phyloP scores from a whole-genome alignment of 2,888 invertebrate genomes.

The Eupithecia pulchellata region DNA sequence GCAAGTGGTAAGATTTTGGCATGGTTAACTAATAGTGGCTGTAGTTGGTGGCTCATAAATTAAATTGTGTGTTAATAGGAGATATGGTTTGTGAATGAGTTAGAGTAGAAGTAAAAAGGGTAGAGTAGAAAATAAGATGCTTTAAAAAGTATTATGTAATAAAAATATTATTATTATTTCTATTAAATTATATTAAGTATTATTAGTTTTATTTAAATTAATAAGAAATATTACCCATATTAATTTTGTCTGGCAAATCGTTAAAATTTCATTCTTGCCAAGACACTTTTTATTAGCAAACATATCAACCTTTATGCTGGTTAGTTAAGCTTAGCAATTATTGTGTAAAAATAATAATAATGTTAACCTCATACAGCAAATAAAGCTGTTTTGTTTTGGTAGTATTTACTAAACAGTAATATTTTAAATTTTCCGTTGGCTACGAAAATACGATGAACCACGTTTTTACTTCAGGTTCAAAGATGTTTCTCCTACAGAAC shows the following conservation, averaged over 20 bases:
- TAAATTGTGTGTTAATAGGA: neutral
- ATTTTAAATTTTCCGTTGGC: neutral
- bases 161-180: neutral
- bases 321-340: neutral
- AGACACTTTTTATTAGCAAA: neutral
- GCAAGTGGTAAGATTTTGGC: neutral
- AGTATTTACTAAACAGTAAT: neutral
- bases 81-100: neutral
- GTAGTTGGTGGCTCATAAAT: neutral
- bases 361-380: neutral
- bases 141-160: neutral
- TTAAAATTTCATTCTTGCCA: neutral
- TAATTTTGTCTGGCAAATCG: neutral
- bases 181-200: neutral
- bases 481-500: too few species aligned
- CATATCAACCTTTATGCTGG: neutral
- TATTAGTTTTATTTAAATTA: neutral
- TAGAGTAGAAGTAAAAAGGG: too few species aligned
- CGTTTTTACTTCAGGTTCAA: too few species aligned
- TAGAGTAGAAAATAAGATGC: neutral
- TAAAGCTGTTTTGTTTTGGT: neutral
- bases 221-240: neutral
- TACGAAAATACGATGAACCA: neutral
- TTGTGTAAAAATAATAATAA: neutral
- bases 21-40: neutral